Conservation (phyloP, 2,113 vertebrate genomes). For the Paradoxurus hermaphroditus region DNA sequence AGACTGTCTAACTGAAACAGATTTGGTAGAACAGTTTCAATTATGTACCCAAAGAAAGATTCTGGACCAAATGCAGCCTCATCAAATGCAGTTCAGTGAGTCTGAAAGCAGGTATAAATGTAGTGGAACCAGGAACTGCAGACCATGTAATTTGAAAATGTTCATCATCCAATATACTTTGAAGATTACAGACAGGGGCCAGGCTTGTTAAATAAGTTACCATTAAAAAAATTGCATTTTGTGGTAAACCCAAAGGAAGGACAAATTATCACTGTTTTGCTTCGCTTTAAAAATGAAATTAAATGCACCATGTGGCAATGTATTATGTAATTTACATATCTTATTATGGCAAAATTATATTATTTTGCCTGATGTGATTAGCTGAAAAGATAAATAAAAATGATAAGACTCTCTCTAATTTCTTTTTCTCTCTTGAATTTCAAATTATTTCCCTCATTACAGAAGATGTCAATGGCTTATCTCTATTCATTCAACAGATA, state of each 20-base stretch:
- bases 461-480: not conserved
- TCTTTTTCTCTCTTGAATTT: not conserved
- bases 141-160: constrained; percentile 83
- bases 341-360: not conserved
- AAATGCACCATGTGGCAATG: not conserved
- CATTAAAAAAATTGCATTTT: constrained; percentile 45
- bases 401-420: constrained; percentile 47
- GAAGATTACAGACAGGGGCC: constrained; percentile 69
- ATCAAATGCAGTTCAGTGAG: constrained; percentile 79
- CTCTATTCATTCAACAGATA: not conserved
- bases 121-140: constrained; percentile 75
- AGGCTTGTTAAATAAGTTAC: constrained; percentile 72
- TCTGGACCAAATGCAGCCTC: constrained; percentile 76
- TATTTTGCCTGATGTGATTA: not conserved
- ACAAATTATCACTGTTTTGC: not conserved
- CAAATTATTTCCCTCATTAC: not conserved
- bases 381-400: constrained; percentile 38
- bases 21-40: constrained; percentile 83
- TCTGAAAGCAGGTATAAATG: constrained; percentile 82
- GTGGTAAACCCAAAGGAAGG: constrained; percentile 34
- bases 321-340: constrained; percentile 38
- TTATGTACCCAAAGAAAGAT: constrained; percentile 79
- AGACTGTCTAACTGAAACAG: constrained; percentile 70
- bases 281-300: constrained; percentile 47
- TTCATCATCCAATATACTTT: constrained; percentile 74